These are phyloP conservation scores for Piscicola geometra DNA, from an alignment of 2,888 invertebrate genomes.

Conservation along the genomic window DNA sequence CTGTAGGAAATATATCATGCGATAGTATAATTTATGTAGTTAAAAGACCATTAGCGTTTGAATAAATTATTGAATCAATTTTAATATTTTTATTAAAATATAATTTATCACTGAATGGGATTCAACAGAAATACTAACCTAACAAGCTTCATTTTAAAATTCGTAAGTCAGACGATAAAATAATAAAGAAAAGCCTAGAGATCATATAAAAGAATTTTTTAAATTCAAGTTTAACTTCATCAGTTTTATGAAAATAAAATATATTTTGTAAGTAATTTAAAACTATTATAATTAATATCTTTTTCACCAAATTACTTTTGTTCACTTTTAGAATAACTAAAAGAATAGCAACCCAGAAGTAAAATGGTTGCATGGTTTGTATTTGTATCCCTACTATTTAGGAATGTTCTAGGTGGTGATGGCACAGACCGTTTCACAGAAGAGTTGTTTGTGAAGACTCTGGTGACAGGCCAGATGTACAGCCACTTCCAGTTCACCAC, in stretches of 20 bases:
- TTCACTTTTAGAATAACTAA: no score
- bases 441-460: slow-evolving; percentile 79
- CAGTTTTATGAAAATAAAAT: not conserved
- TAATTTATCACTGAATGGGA: not conserved
- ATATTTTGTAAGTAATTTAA: not conserved
- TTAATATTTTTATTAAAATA: not conserved
- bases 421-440: slow-evolving; percentile 73
- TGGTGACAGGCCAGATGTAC: slow-evolving; percentile 77
- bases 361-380: no score
- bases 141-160: slow-evolving; percentile 40
- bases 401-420: slow-evolving; percentile 48
- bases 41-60: not conserved
- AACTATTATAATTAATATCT: no score
- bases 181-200: not conserved
- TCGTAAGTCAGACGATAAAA: slow-evolving; percentile 5
- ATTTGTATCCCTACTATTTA: no score
- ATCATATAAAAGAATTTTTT: not conserved
- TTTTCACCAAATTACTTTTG: no score
- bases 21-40: not conserved
- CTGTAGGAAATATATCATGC: slow-evolving; percentile 54
- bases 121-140: slow-evolving; percentile 33
- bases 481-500: slow-evolving; percentile 87
- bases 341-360: no score
- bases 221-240: not conserved
- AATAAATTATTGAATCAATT: not conserved